Conservation (phyloP, 1,140 invertebrate species). For the Popillia japonica region DNA sequence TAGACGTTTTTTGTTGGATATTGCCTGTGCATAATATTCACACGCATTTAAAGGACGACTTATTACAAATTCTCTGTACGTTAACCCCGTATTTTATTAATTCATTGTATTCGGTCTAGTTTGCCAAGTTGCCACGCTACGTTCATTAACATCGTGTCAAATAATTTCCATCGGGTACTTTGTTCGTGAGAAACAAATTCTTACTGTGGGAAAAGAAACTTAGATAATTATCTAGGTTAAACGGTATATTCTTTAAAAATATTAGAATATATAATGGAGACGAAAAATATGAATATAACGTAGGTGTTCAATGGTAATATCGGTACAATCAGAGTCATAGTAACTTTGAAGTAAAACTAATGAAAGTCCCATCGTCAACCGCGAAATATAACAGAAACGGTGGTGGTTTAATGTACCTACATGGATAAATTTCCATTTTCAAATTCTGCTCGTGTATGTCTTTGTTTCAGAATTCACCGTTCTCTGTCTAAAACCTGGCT, state of each 20-base stretch:
- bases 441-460: too few species aligned
- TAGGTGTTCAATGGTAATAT: not conserved
- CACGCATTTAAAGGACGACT: slow-evolving; percentile 2
- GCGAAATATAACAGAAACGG: too few species aligned
- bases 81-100: slow-evolving; percentile 26
- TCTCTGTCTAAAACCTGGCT: too few species aligned
- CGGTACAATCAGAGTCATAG: not conserved
- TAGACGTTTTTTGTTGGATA: not conserved
- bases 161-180: not conserved
- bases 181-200: not conserved
- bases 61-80: not conserved
- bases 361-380: too few species aligned
- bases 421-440: too few species aligned
- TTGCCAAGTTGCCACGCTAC: slow-evolving; percentile 12
- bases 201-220: not conserved
- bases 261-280: not conserved
- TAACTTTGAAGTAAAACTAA: too few species aligned
- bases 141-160: not conserved
- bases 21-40: slow-evolving; percentile 13
- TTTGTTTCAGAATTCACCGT: too few species aligned
- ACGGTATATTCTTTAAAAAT: not conserved
- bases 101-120: slow-evolving; percentile 31
- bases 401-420: too few species aligned
- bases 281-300: not conserved
- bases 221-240: slow-evolving; percentile 12